phyloP scores from a whole-genome alignment of 2,797 vertebrate species.

The Vireo griseus region DNA sequence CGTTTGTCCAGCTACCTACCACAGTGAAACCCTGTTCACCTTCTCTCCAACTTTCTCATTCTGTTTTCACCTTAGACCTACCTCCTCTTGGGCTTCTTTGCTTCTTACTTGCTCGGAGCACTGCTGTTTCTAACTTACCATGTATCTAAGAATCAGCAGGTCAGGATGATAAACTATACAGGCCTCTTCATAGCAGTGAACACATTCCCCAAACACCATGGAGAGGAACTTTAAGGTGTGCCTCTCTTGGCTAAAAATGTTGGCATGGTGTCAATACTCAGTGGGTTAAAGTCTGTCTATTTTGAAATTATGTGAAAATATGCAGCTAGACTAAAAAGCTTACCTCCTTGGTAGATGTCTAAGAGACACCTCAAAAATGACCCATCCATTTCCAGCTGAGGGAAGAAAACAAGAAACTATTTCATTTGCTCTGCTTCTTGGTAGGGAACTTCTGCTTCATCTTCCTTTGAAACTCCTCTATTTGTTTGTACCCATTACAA shows the following conservation, averaged over 20 bases:
- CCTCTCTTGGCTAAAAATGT: neutral
- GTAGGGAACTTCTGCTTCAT: neutral
- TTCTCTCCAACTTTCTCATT: neutral
- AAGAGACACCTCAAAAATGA: neutral
- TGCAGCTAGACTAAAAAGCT: neutral
- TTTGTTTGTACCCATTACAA: neutral
- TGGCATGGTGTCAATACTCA: neutral
- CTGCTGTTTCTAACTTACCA: neutral
- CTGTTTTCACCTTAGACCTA: neutral
- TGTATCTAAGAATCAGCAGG: neutral
- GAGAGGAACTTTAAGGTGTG: neutral
- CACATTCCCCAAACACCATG: fast-evolving
- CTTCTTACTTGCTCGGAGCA: neutral
- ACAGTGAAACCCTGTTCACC: neutral
- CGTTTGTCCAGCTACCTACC: neutral
- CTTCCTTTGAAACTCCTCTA: neutral
- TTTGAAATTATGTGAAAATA: neutral
- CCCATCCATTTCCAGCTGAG: fast-evolving
- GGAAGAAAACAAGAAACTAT: neutral
- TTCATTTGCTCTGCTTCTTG: neutral
- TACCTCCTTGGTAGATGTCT: neutral
- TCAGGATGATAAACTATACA: neutral
- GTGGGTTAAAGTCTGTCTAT: neutral
- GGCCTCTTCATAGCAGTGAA: neutral
- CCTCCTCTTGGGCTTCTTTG: neutral